phyloP scores from a whole-genome alignment of 2,113 vertebrate species.

The Falcunculus frontatus region DNA sequence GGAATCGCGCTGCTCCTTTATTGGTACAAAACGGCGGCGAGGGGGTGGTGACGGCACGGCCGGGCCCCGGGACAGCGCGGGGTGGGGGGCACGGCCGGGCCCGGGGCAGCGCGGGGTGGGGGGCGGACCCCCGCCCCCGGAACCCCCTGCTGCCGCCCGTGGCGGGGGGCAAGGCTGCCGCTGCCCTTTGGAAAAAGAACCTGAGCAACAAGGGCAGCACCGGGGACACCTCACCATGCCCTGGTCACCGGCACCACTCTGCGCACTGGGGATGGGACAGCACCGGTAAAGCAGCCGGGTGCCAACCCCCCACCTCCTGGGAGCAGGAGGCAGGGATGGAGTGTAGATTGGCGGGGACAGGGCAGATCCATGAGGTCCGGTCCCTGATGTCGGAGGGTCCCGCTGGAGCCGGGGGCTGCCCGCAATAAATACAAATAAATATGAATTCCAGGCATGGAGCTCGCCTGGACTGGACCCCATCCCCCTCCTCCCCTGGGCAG shows the following conservation, averaged over 20 bases:
- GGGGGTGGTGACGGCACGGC: neutral
- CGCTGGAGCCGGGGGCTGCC: neutral
- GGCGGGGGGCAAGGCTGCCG: neutral
- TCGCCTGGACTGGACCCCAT: neutral
- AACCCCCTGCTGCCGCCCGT: neutral
- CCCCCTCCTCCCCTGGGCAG: neutral
- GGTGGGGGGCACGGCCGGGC: neutral
- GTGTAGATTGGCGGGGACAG: neutral
- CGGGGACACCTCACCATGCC: neutral
- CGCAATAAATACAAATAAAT: constrained; percentile 58
- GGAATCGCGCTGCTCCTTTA: neutral
- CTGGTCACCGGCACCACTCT: neutral
- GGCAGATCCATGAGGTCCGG: neutral
- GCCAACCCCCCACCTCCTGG: neutral
- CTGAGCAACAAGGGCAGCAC: constrained; percentile 1
- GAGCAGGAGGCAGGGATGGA: neutral
- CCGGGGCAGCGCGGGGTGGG: neutral
- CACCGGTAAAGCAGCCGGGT: neutral
- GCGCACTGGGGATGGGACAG: neutral
- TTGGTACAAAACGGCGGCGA: neutral
- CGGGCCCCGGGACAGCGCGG: neutral
- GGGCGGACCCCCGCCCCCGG: neutral
- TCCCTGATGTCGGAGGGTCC: neutral
- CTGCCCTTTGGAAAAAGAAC: neutral
- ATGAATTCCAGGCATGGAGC: neutral